Evolutionary conservation across 2,113 vertebrate genomes (phyloP).

Genomic region (Anguilla japonica): DNA sequence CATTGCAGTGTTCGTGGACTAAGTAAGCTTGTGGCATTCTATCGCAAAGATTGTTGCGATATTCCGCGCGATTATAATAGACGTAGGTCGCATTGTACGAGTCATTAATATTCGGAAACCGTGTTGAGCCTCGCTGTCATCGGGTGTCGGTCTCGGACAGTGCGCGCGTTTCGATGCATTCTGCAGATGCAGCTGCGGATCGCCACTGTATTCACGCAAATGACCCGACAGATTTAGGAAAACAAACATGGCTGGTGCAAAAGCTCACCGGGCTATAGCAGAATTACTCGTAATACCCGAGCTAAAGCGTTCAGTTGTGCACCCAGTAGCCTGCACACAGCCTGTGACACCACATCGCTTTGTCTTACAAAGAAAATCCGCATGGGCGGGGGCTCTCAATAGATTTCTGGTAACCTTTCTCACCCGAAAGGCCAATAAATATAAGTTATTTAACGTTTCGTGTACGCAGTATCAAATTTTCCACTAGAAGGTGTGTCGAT

Average conservation of each 20-base stretch:
- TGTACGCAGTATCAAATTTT: background rate
- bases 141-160: background rate
- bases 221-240: background rate
- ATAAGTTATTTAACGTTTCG: background rate
- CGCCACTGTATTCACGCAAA: background rate
- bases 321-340: background rate
- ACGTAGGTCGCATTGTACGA: background rate
- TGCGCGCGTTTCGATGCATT: background rate
- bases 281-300: background rate
- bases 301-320: background rate
- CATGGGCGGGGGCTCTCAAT: constrained; percentile 38
- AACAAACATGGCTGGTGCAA: background rate
- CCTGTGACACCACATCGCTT: background rate
- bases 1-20: background rate
- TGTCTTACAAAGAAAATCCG: constrained; percentile 33
- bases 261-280: background rate
- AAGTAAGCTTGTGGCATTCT: background rate
- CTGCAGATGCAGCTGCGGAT: constrained; percentile 7
- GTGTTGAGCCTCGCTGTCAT: background rate
- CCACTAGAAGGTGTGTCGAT: background rate
- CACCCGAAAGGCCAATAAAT: background rate
- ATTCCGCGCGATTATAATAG: background rate
- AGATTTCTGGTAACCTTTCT: background rate
- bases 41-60: background rate
- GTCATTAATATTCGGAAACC: constrained; percentile 2